Evolutionary conservation across 2,113 vertebrate species (phyloP), one percentile per base, ranked within the genome.

Genomic region (Lynx canadensis): DNA sequence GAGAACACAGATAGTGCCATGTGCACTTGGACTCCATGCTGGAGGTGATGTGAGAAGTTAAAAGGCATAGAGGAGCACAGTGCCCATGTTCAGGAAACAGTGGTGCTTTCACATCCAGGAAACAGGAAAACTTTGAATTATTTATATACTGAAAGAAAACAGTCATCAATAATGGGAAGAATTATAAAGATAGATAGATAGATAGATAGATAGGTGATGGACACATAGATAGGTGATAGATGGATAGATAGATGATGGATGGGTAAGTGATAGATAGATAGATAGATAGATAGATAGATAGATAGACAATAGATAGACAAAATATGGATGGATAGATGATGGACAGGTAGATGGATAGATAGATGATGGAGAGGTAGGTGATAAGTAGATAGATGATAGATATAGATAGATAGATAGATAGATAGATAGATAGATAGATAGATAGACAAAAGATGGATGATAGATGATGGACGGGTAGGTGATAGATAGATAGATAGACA

Each of bases 91-190:
- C 55, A 57, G 29, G 33, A 5, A 8, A 9, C 19, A 18, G 38
- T 0, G 0, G 23, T 4, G 5, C 1, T 3, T 38, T 33, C 18
- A 10, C 15, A 16, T 15, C 36, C 0, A 2, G 18, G 4, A 11
- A 21, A 10, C 7, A 45, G 4, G n/a, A 38, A 63, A 36, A 25
- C 23, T 23, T 31, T 10, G 12, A 27, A 6, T 76, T 65, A 12
- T 25, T 74, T n/a, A 21, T 8, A 4, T 23, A 11, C 29, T 27
- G 8, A 33, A 55, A 73, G 31, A 38, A 66, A 73, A 63, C 4
- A 27, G 13, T 45, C 8, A 12, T n/a, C 4, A 4, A 15, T 76
- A 60, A 1, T 27, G 29, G 18, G 31, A 71, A 52, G 33, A 12
- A 3, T 38, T 9, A 15, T 33, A 45, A 57, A 15, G 36, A 31